phyloP scores from a whole-genome alignment of 1,140 invertebrate genomes.

The Archivesica marissinica region DNA sequence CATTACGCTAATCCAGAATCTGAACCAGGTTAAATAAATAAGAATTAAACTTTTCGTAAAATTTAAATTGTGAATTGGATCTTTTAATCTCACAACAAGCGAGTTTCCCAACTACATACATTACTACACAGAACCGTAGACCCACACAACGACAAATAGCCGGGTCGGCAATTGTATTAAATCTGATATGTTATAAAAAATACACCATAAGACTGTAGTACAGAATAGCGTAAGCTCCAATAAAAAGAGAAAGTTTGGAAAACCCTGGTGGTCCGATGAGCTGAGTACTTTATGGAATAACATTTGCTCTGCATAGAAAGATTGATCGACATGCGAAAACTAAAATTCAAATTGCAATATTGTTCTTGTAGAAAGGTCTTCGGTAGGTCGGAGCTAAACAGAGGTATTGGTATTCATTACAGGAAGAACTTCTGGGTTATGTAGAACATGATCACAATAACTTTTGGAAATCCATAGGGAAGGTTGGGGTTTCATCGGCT shows the following conservation, averaged over 20 bases:
- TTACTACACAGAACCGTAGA: no score
- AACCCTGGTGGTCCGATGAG: conserved; percentile 29
- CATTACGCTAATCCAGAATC: no score
- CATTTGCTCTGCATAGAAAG: not conserved
- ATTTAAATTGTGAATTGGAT: no score
- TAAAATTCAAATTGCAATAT: not conserved
- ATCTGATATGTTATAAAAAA: conserved; percentile 1
- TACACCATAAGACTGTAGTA: not conserved
- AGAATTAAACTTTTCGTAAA: no score
- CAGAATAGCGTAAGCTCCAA: not conserved
- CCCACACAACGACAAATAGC: no score
- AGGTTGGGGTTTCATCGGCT: not conserved
- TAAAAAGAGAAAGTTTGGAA: not conserved
- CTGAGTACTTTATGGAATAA: conserved; percentile 16
- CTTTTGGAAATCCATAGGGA: conserved; percentile 44
- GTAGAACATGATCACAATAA: conserved; percentile 1
- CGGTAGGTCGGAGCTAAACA: not conserved
- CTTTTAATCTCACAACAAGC: no score
- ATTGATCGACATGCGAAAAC: not conserved
- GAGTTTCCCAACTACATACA: no score
- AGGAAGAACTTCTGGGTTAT: not conserved
- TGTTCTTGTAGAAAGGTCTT: conserved; percentile 7
- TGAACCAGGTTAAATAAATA: no score
- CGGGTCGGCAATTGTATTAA: no score
- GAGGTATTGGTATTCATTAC: conserved; percentile 1